These are phyloP conservation scores for Sarcoramphus papa DNA, from an alignment of 2,797 vertebrate genomes.

Conservation along the genomic window DNA sequence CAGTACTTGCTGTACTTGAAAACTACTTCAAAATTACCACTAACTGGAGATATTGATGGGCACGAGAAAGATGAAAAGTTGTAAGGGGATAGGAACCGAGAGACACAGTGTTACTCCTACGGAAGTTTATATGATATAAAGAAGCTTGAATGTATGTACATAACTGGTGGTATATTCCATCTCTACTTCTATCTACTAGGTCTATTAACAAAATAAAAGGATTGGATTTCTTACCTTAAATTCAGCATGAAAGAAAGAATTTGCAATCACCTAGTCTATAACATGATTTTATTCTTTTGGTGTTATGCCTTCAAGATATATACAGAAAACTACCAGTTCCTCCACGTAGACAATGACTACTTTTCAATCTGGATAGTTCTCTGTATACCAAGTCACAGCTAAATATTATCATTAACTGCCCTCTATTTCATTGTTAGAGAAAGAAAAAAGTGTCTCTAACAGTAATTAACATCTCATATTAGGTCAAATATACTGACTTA, in stretches of 20 bases:
- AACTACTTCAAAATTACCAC: background rate
- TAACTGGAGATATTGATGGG: background rate
- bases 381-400: background rate
- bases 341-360: background rate
- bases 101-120: background rate
- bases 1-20: background rate
- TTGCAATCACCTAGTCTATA: background rate
- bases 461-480: background rate
- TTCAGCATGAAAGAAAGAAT: background rate
- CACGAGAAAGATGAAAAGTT: background rate
- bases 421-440: background rate
- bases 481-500: background rate
- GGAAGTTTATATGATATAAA: background rate
- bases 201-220: background rate
- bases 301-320: background rate
- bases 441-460: background rate
- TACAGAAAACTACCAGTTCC: background rate
- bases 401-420: background rate
- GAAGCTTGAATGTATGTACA: background rate
- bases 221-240: background rate
- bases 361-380: background rate
- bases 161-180: background rate
- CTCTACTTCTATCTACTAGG: background rate
- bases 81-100: background rate
- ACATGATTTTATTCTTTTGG: background rate